Evolutionary conservation across 1,140 invertebrate species (phyloP), one percentile per base, ranked within the genome.

Genomic region (Pogonognathellus flavescens): DNA sequence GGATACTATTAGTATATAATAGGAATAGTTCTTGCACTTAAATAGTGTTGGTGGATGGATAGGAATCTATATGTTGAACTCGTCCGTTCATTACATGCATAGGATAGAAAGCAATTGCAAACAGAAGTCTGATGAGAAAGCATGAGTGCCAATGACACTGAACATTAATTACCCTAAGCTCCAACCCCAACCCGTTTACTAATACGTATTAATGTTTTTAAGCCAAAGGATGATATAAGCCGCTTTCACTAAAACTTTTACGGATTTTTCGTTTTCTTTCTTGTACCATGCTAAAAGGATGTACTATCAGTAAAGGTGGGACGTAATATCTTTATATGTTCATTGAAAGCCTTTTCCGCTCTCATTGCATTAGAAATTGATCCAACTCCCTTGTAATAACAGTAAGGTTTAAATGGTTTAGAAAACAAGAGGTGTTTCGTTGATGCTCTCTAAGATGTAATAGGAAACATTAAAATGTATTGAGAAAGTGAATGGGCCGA

Each of bases 51-150:
- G 31, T 41, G 31, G 6, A 6, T 41, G 31, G 31, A 6, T 41
- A 41, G 31, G 31, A 41, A 41, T 41, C 31, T 41, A 6, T 41
- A 41, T 41, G 31, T 41, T 41, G 31, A 41, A 6, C 31, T 41
- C 2, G 31, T 41, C 1, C 2, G 31, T 41, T 41, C 31, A 41
- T 41, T 41, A 41, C 31, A 25, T 13, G 31, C 4, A 31, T n/a
- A 14, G 25, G 25, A 76, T 25, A 50, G 41, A 31, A 76, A 76
- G 70, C 70, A 76, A 76, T 76, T 76, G 70, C 70, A 76, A 76
- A 76, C 70, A 76, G 70, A 76, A 76, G 70, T 76, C 70, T 76
- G 70, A 76, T 76, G 70, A 76, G 70, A 76, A 76, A 76, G 70
- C 70, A 76, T 76, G 70, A 76, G 70, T 76, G 70, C 70, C 70